Conservation (phyloP, 2,113 vertebrate genomes). For the Zosterops hypoxanthus region DNA sequence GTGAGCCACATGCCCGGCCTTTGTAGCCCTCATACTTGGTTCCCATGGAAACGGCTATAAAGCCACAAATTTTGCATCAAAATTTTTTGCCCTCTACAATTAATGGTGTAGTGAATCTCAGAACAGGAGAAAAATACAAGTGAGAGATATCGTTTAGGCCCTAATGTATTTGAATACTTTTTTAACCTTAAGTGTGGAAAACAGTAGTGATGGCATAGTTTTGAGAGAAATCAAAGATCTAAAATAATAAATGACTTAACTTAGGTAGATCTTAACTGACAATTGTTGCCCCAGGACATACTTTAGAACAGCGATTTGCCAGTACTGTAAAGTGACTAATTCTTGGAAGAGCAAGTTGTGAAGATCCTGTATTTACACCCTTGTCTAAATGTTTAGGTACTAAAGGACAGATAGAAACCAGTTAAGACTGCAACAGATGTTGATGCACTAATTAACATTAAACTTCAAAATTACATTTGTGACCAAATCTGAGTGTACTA, state of each 20-base stretch:
- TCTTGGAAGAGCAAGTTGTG: background rate
- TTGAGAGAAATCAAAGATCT: background rate
- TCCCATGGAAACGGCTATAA: background rate
- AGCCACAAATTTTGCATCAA: background rate
- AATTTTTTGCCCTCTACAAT: background rate
- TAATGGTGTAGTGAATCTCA: background rate
- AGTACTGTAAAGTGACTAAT: background rate
- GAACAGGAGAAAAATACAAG: background rate
- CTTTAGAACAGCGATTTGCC: background rate
- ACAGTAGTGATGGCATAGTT: background rate
- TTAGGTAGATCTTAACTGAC: background rate
- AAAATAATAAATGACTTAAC: background rate
- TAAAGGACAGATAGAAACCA: background rate
- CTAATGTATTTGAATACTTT: background rate
- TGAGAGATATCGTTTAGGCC: background rate
- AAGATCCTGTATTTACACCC: background rate
- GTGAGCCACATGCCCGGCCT: background rate
- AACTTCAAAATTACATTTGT: background rate
- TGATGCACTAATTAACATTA: background rate
- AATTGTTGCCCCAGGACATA: background rate
- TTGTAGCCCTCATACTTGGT: background rate
- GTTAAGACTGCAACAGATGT: background rate
- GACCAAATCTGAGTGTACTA: background rate
- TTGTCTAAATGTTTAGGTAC: background rate
- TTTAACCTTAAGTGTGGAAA: background rate